Conservation (phyloP, 2,113 vertebrate genomes). For the Plectropomus leopardus region DNA sequence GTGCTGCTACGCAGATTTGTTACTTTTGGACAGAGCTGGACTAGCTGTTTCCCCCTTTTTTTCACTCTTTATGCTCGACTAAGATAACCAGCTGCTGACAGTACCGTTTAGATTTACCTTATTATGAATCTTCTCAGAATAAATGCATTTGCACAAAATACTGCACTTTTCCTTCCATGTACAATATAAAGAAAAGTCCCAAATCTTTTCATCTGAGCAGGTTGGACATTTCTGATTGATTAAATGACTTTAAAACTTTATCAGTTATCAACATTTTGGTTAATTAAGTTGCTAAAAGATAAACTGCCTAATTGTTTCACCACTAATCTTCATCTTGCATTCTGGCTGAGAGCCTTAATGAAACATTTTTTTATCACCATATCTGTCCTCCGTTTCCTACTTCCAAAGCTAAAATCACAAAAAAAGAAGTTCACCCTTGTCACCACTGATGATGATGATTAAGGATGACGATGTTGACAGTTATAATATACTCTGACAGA, state of each 20-base stretch:
- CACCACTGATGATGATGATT: background rate
- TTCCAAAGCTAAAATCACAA: background rate
- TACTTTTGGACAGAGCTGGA: background rate
- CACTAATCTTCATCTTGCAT: too few species aligned
- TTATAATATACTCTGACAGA: slow-evolving; percentile 22
- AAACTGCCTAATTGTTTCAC: too few species aligned
- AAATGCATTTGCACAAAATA: background rate
- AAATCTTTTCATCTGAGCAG: background rate
- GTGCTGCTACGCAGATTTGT: too few species aligned
- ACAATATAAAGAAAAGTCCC: background rate
- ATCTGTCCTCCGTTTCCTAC: too few species aligned
- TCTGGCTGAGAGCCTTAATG: too few species aligned
- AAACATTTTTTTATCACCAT: too few species aligned
- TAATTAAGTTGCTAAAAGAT: too few species aligned
- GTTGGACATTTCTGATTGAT: background rate
- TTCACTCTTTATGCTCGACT: background rate
- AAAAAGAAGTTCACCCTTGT: background rate
- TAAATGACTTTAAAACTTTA: background rate
- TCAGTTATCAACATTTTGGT: background rate
- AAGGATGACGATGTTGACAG: background rate
- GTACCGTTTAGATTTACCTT: background rate
- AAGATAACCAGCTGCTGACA: background rate
- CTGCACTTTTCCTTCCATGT: background rate
- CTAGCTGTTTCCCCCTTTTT: background rate
- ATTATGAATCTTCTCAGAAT: background rate